Percentiles rank a stretch among this genome's conserved stretches.
Conservation (phyloP, 2,113 vertebrate species). For the Semicossyphus pulcher region DNA sequence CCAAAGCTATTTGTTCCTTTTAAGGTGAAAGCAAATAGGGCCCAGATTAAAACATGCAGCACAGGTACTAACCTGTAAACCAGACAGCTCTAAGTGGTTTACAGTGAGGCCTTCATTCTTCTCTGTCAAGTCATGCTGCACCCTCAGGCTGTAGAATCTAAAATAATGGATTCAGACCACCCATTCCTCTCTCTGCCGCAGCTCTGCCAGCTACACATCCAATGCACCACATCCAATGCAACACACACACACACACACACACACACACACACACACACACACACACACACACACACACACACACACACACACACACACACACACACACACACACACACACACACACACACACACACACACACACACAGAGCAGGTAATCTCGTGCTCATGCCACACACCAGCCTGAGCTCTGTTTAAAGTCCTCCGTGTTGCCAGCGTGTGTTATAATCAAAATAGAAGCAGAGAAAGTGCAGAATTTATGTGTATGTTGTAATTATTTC, state of each 20-base stretch:
- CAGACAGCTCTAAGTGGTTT: too few relatives aligned
- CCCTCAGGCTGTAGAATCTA: slow-evolving; percentile 44
- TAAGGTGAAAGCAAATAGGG: too few relatives aligned
- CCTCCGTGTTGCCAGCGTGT: neutral
- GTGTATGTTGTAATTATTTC: slow-evolving; percentile 29
- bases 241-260: too few relatives aligned
- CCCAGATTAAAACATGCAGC: too few relatives aligned
- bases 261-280: too few relatives aligned
- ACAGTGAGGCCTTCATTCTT: too few relatives aligned
- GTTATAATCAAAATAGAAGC: slow-evolving; percentile 10
- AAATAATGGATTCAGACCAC: slow-evolving; percentile 47
- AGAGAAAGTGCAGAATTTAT: slow-evolving; percentile 25
- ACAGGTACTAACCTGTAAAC: too few relatives aligned
- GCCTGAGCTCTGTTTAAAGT: slow-evolving; percentile 10
- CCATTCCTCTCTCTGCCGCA: neutral
- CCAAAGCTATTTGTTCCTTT: too few relatives aligned
- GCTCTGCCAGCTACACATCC: neutral
- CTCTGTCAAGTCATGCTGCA: too few relatives aligned
- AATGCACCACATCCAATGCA: too few relatives aligned
- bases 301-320: neutral
- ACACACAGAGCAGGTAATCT: slow-evolving; percentile 15
- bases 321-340: too few relatives aligned
- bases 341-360: neutral
- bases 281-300: too few relatives aligned
- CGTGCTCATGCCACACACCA: slow-evolving; percentile 3